Conservation (phyloP, 2,113 vertebrate genomes). For the Ictalurus punctatus region DNA sequence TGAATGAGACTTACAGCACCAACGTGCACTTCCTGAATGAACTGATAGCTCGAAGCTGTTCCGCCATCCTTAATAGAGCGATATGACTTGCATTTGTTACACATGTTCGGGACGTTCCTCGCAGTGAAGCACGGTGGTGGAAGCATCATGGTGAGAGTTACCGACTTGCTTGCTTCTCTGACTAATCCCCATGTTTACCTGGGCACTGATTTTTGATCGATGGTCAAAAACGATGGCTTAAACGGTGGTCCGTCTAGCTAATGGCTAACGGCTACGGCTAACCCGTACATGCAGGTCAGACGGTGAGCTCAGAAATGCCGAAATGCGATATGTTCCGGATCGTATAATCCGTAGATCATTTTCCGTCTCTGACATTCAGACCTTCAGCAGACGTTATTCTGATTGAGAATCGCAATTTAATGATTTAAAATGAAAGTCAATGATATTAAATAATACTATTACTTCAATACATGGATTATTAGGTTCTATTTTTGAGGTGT, state of each 20-base stretch:
- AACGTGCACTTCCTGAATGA: neutral
- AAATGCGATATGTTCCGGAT: neutral
- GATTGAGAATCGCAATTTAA: neutral
- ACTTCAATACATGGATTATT: neutral
- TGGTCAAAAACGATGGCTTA: neutral
- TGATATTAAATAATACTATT: neutral
- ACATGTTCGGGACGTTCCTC: no score
- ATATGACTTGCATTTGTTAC: neutral
- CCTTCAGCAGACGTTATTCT: neutral
- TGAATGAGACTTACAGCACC: neutral
- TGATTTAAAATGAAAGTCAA: neutral
- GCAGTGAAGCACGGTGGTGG: slow-evolving; percentile 1
- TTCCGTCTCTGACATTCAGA: neutral
- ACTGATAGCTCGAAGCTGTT: neutral
- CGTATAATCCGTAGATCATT: neutral
- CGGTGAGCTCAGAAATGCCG: neutral
- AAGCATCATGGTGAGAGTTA: neutral
- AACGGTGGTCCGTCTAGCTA: neutral
- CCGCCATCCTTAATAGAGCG: neutral
- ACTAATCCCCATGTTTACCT: neutral
- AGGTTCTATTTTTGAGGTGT: neutral
- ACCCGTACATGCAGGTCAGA: no score
- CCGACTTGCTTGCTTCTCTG: neutral
- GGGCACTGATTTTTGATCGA: neutral
- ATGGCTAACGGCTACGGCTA: no score